Evolutionary conservation across 2,797 vertebrate genomes (phyloP).

Genomic region (Tamandua tetradactyla): DNA sequence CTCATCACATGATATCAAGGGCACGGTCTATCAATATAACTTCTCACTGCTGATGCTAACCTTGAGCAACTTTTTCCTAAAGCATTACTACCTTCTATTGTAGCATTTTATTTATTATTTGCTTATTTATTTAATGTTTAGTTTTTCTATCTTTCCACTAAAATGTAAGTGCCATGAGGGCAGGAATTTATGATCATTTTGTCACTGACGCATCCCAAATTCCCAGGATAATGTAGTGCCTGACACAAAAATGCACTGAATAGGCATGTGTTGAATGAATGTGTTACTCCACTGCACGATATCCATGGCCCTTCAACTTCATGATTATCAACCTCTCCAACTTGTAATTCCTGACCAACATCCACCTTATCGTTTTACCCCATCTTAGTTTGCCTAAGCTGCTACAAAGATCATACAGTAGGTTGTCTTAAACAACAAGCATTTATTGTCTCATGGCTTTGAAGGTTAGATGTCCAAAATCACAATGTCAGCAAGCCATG

Average conservation of each 20-base stretch:
- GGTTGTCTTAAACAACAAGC: too few species aligned
- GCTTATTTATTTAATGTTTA: not conserved
- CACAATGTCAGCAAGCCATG: too few species aligned
- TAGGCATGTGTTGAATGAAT: not conserved
- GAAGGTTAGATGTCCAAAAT: too few species aligned
- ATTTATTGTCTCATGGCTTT: too few species aligned
- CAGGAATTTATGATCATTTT: not conserved
- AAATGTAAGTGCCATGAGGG: not conserved
- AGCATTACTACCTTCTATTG: not conserved
- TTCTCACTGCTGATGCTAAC: not conserved
- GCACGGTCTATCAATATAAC: not conserved
- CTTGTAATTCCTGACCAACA: not conserved
- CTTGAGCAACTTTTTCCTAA: not conserved
- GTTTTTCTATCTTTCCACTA: not conserved
- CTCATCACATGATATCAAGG: not conserved
- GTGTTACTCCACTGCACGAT: not conserved
- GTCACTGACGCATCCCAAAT: not conserved
- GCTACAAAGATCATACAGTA: too few species aligned
- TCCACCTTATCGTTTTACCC: not conserved
- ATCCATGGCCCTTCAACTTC: not conserved
- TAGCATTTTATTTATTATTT: not conserved
- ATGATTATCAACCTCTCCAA: not conserved
- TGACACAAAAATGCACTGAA: not conserved
- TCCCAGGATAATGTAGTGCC: not conserved
- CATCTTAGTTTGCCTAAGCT: too few species aligned